Evolutionary conservation across 2,113 vertebrate species (phyloP).

Genomic region (Pachyramphus minor): DNA sequence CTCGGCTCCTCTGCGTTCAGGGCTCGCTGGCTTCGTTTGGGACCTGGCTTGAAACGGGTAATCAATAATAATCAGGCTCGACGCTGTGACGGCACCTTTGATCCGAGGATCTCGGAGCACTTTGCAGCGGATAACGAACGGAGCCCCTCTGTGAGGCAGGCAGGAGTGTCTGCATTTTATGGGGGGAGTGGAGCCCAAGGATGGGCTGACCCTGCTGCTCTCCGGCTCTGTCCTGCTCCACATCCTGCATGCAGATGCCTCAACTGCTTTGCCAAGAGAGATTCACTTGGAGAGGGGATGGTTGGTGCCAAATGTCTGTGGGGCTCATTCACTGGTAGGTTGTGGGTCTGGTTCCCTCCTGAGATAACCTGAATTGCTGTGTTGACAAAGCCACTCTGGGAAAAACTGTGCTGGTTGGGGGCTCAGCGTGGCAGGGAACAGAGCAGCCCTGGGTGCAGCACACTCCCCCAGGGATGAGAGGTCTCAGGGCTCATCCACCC

Average conservation of each 20-base stretch:
- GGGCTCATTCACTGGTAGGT: neutral
- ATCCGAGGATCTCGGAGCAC: constrained; percentile 44
- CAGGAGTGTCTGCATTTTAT: constrained; percentile 25
- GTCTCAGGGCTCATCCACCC: neutral
- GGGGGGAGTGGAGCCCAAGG: neutral
- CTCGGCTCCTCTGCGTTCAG: neutral
- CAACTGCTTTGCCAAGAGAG: accelerated
- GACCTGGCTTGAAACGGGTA: constrained; percentile 40
- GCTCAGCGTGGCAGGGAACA: neutral
- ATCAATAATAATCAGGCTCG: constrained; percentile 64
- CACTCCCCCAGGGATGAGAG: neutral
- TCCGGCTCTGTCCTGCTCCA: neutral
- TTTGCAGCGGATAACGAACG: constrained; percentile 56
- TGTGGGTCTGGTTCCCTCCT: neutral
- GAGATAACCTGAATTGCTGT: neutral
- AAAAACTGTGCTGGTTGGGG: neutral
- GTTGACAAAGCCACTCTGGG: neutral
- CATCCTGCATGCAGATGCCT: accelerated
- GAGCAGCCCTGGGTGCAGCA: neutral
- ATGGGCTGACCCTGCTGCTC: neutral
- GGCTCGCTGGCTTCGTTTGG: constrained; percentile 32
- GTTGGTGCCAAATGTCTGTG: neutral
- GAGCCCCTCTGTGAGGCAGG: constrained; percentile 50
- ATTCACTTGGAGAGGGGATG: neutral
- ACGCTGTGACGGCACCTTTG: constrained; percentile 61